Base-by-base conservation (phyloP, 2,888 invertebrate genomes). In the Cataglyphis cursor region DNA sequence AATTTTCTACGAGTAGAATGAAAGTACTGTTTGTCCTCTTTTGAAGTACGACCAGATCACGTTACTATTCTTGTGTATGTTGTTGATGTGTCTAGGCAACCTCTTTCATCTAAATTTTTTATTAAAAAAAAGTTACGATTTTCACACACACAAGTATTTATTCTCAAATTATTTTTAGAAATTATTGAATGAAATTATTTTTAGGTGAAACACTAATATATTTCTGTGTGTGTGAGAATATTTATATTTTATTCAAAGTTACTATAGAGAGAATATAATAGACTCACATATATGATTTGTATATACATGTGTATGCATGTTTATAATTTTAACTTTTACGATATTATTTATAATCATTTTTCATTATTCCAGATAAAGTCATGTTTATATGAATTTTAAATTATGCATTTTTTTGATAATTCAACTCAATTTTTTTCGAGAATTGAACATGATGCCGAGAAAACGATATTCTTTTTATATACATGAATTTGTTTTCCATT, bases 1-100 rank as follows among this genome's bases (percentile, higher is more conserved):
- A 80, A 70, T 80, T 70, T 80, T 12, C 9, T n/a, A 59, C 18
- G 15, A 59, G 35, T 78, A 35, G 59, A 68, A 59, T 68, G 24
- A n/a, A 15, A 78, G 31, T 24, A 35, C 44, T 80, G 38, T 80
- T 80, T 80, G 59, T 80, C 35, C 59, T 44, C 59, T 9, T 21
- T 12, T 8, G 70, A 59, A 70, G 61, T 18, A 24, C 38, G 18
- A 57, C 21, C 21, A 31, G 24, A 38, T 54, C 24, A 38, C n/a
- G 70, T 80, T 80, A 24, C 70, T 35, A 31, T 35, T 80, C 78
- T 61, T 80, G 2, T n/a, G 24, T 24, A 57, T 18, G 28, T 12
- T 12, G 8, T 15, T 65, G 24, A 66, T n/a, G 38, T 41, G 0
- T 44, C 8, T 28, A 15, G 28, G 38, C 54, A 66, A 24, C 24